phyloP scores from a whole-genome alignment of 2,113 vertebrate genomes.

The Delphinus delphis region DNA sequence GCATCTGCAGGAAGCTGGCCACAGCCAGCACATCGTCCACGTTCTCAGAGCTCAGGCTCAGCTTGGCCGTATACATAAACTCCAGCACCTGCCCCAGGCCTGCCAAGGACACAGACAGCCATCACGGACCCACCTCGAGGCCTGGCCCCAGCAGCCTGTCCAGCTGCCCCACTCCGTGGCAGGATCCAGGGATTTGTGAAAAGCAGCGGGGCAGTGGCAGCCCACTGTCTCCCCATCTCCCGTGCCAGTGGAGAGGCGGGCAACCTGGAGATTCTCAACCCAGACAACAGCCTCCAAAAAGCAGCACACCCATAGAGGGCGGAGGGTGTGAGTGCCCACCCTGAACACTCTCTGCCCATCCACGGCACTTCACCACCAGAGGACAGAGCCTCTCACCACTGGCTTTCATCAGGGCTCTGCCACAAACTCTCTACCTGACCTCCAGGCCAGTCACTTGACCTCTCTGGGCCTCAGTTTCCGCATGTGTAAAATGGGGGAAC shows the following conservation, averaged over 20 bases:
- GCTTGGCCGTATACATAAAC: slow-evolving; percentile 98
- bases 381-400: not conserved
- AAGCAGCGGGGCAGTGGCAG: not conserved
- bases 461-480: not conserved
- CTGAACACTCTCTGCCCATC: not conserved
- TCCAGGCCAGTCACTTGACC: not conserved
- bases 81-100: slow-evolving; percentile 96
- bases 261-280: not conserved
- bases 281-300: not conserved
- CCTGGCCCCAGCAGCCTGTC: not conserved
- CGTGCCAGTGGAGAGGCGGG: not conserved
- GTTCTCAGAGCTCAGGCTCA: slow-evolving; percentile 91
- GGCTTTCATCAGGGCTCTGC: not conserved
- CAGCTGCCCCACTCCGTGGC: not conserved
- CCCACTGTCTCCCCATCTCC: not conserved
- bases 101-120: slow-evolving; percentile 76
- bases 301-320: not conserved
- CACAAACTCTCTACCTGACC: not conserved
- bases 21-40: slow-evolving; percentile 95
- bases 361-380: not conserved
- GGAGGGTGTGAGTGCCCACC: not conserved
- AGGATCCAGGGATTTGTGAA: not conserved
- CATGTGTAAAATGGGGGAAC: not conserved
- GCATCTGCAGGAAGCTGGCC: slow-evolving; percentile 96
- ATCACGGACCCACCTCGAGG: not conserved